Conservation (phyloP, 2,113 vertebrate genomes). For the Pachypanchax playfairii region DNA sequence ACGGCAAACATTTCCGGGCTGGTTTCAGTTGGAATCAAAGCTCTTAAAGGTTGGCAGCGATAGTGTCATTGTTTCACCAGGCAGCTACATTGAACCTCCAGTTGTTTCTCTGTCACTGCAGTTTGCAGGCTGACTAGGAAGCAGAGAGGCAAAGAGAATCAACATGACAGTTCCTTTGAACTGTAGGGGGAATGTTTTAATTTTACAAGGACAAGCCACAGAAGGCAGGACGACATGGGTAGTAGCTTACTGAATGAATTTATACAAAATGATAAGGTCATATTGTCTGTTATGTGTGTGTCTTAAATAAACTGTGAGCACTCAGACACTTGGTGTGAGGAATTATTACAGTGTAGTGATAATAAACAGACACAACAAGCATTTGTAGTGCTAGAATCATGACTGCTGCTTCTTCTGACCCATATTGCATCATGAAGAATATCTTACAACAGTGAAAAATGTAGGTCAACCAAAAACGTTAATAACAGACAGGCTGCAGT, state of each 20-base stretch:
- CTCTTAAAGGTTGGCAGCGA: conserved; percentile 22
- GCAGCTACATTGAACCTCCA: conserved; percentile 29
- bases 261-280: neutral
- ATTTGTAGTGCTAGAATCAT: conserved; percentile 10
- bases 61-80: conserved; percentile 37
- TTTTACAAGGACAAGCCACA: conserved; percentile 28
- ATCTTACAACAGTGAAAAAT: conserved; percentile 56
- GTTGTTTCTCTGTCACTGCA: conserved; percentile 30
- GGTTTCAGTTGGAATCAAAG: conserved; percentile 36
- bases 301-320: neutral
- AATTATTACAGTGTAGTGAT: conserved; percentile 4
- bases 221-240: conserved; percentile 12
- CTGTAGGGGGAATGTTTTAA: conserved; percentile 46
- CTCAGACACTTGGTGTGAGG: neutral
- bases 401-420: conserved; percentile 59
- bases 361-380: conserved; percentile 27
- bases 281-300: neutral
- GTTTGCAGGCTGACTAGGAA: conserved; percentile 30
- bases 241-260: conserved; percentile 4
- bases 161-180: conserved; percentile 49
- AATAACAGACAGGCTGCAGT: conserved; percentile 69
- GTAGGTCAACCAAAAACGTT: conserved; percentile 79
- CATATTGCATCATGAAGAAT: conserved; percentile 50
- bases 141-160: conserved; percentile 44
- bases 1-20: conserved; percentile 29